Evolutionary conservation across 2,797 vertebrate species (phyloP).

Genomic region (Chloroceryle inda): DNA sequence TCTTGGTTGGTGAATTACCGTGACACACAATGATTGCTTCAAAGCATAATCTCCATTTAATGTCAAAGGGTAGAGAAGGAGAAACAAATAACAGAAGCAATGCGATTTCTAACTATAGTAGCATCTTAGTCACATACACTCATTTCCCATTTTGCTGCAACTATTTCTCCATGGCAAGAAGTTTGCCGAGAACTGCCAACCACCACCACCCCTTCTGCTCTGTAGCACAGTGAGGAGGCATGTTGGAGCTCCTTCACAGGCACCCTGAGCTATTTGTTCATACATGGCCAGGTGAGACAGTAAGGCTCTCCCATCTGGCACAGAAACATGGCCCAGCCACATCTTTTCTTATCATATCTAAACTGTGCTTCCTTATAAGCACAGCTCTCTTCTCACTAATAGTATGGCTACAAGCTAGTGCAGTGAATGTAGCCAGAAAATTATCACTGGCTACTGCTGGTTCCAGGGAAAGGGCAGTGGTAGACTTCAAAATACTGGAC

Average conservation of each 20-base stretch:
- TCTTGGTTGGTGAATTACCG: background rate
- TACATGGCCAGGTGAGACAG: background rate
- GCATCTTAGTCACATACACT: background rate
- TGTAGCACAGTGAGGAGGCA: background rate
- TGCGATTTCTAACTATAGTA: background rate
- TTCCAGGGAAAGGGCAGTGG: background rate
- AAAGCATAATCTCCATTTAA: background rate
- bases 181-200: background rate
- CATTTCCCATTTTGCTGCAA: background rate
- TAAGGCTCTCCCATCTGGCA: background rate
- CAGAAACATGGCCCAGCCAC: background rate
- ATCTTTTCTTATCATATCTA: background rate
- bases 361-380: background rate
- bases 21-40: background rate
- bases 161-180: background rate
- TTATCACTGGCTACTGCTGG: background rate
- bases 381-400: background rate
- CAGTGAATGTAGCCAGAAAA: background rate
- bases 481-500: background rate
- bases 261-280: background rate
- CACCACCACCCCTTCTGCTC: background rate
- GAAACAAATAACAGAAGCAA: background rate
- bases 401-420: background rate
- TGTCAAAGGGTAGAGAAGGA: background rate
- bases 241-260: background rate